Percentiles rank a stretch among this genome's conserved stretches.
phyloP scores from a whole-genome alignment of 2,113 vertebrate species.

The cattle (Bos taurus) region DNA sequence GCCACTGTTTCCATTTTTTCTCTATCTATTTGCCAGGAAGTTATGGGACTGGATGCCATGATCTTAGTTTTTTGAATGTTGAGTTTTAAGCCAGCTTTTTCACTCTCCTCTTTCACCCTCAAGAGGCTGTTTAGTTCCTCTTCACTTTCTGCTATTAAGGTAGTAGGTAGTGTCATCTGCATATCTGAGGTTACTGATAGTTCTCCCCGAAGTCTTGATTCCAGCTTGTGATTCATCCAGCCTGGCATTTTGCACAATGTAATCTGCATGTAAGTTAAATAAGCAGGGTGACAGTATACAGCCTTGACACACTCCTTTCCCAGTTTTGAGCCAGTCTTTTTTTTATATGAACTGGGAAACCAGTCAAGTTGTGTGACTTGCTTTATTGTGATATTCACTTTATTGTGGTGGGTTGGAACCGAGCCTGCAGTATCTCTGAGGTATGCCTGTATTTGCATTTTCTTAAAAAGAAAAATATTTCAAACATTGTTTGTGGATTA shows the following conservation, averaged over 20 bases:
- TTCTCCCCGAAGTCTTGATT: neutral
- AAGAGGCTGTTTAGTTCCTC: neutral
- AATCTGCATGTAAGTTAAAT: neutral
- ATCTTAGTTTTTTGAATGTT: neutral
- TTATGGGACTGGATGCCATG: neutral
- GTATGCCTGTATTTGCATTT: neutral
- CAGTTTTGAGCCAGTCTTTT: neutral
- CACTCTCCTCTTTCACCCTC: neutral
- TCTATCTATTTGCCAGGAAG: neutral
- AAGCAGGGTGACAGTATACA: neutral
- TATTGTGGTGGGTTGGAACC: neutral
- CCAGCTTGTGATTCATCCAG: neutral
- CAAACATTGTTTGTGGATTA: neutral
- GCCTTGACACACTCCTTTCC: neutral
- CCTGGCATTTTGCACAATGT: neutral
- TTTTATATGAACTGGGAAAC: neutral
- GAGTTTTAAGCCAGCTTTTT: neutral
- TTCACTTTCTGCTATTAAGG: neutral
- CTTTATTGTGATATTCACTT: neutral
- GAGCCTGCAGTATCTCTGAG: neutral
- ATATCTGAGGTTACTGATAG: neutral
- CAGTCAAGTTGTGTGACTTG: neutral
- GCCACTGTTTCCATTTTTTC: neutral
- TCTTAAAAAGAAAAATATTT: constrained; percentile 9
- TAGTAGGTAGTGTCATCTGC: neutral